phyloP scores from a whole-genome alignment of 1,140 invertebrate species.

The Heliconius hewitsoni region DNA sequence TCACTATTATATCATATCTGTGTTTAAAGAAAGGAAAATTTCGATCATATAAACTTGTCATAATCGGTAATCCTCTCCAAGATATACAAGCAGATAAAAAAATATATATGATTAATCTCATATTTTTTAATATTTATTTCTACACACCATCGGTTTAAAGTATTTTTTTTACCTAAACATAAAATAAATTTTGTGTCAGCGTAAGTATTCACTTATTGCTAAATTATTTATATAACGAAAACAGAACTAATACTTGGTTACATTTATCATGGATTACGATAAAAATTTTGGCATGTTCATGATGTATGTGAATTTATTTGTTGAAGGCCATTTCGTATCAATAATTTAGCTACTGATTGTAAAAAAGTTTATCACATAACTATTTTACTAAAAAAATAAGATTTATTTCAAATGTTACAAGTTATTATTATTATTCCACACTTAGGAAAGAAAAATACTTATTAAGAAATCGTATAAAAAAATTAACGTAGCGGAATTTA shows the following conservation, averaged over 20 bases:
- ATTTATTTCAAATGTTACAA: not conserved
- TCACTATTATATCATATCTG: constrained; percentile 14
- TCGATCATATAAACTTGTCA: not conserved
- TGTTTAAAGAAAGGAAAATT: constrained; percentile 2
- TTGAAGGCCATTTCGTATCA: constrained; percentile 40
- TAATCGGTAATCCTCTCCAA: not conserved
- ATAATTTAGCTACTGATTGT: constrained; percentile 13
- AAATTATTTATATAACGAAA: not conserved
- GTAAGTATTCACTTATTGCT: too few species aligned
- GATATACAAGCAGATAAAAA: constrained; percentile 5
- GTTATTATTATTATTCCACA: too few species aligned
- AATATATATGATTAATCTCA: not conserved
- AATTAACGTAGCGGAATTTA: too few species aligned
- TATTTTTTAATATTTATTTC: constrained; percentile 11
- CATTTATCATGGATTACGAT: constrained; percentile 50
- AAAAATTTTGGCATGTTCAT: constrained; percentile 47
- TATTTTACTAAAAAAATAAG: constrained; percentile 2
- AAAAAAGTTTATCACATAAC: not conserved
- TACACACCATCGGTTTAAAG: too few species aligned
- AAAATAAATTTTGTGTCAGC: too few species aligned
- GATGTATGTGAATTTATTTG: constrained; percentile 35
- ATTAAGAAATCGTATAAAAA: too few species aligned
- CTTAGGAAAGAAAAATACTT: too few species aligned
- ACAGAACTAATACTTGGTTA: constrained; percentile 35
- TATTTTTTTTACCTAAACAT: too few species aligned